Conservation (phyloP, 2,888 invertebrate genomes). For the Portevinia maculata region DNA sequence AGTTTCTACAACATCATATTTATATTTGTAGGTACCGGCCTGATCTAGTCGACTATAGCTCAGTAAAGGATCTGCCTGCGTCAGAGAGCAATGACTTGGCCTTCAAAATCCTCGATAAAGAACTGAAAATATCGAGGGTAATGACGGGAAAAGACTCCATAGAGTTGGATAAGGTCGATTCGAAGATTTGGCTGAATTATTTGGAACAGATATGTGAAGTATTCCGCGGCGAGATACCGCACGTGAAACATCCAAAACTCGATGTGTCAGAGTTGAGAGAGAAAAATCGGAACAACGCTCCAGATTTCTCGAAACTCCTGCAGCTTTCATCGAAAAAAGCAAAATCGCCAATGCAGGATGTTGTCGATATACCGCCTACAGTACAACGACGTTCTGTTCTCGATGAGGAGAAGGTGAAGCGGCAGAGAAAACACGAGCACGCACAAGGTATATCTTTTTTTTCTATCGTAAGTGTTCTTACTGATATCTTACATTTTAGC, state of each 20-base stretch:
- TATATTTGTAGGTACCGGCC: constrained; percentile 89
- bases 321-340: constrained; percentile 79
- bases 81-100: constrained; percentile 90
- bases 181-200: constrained; percentile 87
- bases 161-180: constrained; percentile 79
- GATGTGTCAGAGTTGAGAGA: constrained; percentile 83
- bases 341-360: constrained; percentile 81
- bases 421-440: constrained; percentile 80
- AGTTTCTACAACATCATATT: background rate
- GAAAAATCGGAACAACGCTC: constrained; percentile 80
- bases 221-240: constrained; percentile 96
- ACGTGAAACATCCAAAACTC: constrained; percentile 89
- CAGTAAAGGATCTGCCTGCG: constrained; percentile 86
- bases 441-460: constrained; percentile 63
- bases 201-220: constrained; percentile 94
- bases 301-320: constrained; percentile 81
- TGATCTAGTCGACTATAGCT: constrained; percentile 91
- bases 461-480: background rate
- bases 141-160: constrained; percentile 90
- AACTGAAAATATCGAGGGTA: constrained; percentile 89
- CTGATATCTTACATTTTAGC: constrained; percentile 74
- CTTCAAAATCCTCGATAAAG: constrained; percentile 93
- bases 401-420: constrained; percentile 81
- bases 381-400: constrained; percentile 80
- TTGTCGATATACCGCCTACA: constrained; percentile 79